Conservation (phyloP, 2,113 vertebrate species). For the Ellobius talpinus region DNA sequence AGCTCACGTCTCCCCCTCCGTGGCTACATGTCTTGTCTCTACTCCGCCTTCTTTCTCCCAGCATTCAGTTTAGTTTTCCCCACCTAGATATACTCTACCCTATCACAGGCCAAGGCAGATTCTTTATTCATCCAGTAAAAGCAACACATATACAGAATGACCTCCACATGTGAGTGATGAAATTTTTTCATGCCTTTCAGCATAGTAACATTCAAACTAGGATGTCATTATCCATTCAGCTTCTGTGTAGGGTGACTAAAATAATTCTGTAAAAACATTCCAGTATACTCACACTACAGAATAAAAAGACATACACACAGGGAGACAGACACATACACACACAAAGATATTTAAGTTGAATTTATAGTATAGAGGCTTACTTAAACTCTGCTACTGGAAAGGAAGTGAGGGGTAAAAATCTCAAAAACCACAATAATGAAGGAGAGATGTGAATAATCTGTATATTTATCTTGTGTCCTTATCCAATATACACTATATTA, state of each 20-base stretch:
- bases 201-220: not conserved
- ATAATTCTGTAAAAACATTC: not conserved
- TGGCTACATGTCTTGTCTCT: too few species aligned
- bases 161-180: not conserved
- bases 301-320: not conserved
- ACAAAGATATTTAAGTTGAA: not conserved
- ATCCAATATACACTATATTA: not conserved
- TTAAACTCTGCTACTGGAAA: not conserved
- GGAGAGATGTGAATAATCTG: not conserved
- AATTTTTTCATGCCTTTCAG: not conserved
- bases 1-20: too few species aligned
- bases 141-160: too few species aligned
- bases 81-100: too few species aligned
- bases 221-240: not conserved
- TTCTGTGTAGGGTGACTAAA: not conserved
- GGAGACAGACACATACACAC: not conserved
- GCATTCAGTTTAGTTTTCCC: too few species aligned
- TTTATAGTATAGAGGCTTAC: not conserved
- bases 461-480: not conserved
- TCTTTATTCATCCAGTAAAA: too few species aligned
- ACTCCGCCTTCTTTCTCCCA: too few species aligned
- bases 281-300: not conserved
- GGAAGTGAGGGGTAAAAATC: not conserved
- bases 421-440: not conserved
- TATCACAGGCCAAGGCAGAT: too few species aligned